Percentiles rank a stretch among this genome's conserved stretches.
Evolutionary conservation across 2,113 vertebrate species (phyloP).

Genomic region (Myanophis thanlyinensis): DNA sequence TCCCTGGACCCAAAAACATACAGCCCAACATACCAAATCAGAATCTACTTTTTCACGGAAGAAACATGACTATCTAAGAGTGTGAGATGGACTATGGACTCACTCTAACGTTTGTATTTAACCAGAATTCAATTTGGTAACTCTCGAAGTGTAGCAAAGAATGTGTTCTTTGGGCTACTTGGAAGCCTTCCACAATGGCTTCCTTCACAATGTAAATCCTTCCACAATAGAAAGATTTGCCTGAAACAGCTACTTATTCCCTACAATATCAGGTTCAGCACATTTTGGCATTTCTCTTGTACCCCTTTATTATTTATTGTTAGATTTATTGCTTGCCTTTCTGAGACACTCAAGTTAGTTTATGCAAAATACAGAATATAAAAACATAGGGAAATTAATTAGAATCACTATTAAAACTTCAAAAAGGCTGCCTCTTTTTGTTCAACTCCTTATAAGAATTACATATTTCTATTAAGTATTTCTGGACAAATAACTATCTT

Average conservation of each 20-base stretch:
- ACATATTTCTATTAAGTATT: neutral
- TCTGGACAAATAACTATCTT: neutral
- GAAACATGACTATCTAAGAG: neutral
- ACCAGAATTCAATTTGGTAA: neutral
- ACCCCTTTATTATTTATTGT: neutral
- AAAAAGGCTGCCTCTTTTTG: neutral
- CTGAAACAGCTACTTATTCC: neutral
- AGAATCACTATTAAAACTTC: neutral
- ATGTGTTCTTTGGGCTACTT: neutral
- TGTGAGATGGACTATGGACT: neutral
- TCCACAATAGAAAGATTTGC: neutral
- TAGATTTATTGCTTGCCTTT: neutral
- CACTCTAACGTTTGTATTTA: neutral
- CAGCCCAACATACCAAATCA: neutral
- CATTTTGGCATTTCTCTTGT: neutral
- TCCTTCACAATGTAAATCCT: neutral
- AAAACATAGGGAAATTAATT: neutral
- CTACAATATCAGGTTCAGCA: neutral
- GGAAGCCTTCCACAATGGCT: neutral
- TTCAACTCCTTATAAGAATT: neutral
- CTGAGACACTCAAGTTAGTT: neutral
- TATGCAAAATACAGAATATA: neutral
- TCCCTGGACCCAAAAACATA: neutral
- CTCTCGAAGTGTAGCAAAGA: neutral
- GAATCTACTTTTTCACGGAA: neutral